Base-by-base conservation (phyloP, 2,113 vertebrate species). In the Spermophilus dauricus region DNA sequence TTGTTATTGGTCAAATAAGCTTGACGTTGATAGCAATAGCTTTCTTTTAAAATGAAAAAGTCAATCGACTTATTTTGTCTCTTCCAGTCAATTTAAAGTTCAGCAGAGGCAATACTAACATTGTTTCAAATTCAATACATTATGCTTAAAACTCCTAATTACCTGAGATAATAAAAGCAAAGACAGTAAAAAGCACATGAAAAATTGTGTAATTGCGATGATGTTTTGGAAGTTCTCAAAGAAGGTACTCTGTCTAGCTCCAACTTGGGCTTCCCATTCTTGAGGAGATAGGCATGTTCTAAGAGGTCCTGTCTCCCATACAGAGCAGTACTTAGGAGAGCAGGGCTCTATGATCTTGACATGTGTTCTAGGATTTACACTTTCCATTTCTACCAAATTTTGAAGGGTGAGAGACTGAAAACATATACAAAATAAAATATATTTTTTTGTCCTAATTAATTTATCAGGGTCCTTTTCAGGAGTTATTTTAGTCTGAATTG, bases 21-120 rank as follows among this genome's bases (percentile, higher is more conserved):
- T 67, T 86, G 17, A n/a, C 39, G 20, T 89, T 81, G 39, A 45
- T 56, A 77, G 7, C 63, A 63, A 30, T 89, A n/a, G 32, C 34
- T 17, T 73, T 88, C 8, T 26, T 34, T 73, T 65, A 89, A 58
- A 83, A 58, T n/a, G 45, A 30, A 48, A 73, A 84, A 73, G 16
- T 69, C 26, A 87, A 0, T 63, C 65, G 58, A 39, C 17, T 86
- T 67, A 42, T 16, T 89, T 72, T 83, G 78, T 42, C 16, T 91
- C 11, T 95, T 83, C 53, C 32, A 72, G 22, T 91, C 48, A 95
- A 63, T 34, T 69, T 81, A 92, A 75, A 87, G 53, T 65, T 42
- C 10, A 56, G 42, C 32, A 77, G 39, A 83, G 67, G 9, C 20
- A 12, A 56, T 67, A 32, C 65, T 39, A 81, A 10, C 6, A 26